These are phyloP conservation scores for Pristionchus exspectatus DNA, from an alignment of 2,888 invertebrate species.

Conservation along the genomic window DNA sequence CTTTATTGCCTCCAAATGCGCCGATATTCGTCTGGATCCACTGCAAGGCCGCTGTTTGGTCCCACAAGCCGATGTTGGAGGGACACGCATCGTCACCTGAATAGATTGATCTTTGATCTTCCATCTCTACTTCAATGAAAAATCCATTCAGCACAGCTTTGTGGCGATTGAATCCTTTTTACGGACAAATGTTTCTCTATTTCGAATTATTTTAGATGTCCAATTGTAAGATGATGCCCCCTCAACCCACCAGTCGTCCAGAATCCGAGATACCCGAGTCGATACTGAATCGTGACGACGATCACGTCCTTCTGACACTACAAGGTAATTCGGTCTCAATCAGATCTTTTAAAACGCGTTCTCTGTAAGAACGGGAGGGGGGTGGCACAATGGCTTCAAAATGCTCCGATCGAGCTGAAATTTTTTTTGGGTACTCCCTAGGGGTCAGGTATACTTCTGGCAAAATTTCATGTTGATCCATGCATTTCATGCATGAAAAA, in stretches of 20 bases:
- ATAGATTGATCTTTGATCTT: not conserved
- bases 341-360: too few species aligned
- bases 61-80: conserved; percentile 64
- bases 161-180: too few species aligned
- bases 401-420: too few species aligned
- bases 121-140: not conserved
- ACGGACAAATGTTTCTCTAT: too few species aligned
- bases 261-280: conserved; percentile 66
- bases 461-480: too few species aligned
- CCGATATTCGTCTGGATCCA: conserved; percentile 57
- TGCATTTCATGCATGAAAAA: too few species aligned
- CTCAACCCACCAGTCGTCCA: conserved; percentile 61
- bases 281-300: conserved; percentile 69
- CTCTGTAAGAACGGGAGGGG: too few species aligned
- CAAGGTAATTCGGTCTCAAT: not conserved
- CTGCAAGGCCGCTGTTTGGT: conserved; percentile 65
- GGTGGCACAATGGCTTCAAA: too few species aligned
- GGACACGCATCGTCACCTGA: conserved; percentile 61
- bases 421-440: too few species aligned
- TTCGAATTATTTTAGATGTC: not conserved
- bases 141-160: not conserved
- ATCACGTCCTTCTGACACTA: conserved; percentile 65
- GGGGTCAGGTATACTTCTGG: too few species aligned
- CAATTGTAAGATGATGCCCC: not conserved
- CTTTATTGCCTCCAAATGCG: conserved; percentile 37